Conservation (phyloP, 1,140 invertebrate species). For the Lysiphlebus fabarum region DNA sequence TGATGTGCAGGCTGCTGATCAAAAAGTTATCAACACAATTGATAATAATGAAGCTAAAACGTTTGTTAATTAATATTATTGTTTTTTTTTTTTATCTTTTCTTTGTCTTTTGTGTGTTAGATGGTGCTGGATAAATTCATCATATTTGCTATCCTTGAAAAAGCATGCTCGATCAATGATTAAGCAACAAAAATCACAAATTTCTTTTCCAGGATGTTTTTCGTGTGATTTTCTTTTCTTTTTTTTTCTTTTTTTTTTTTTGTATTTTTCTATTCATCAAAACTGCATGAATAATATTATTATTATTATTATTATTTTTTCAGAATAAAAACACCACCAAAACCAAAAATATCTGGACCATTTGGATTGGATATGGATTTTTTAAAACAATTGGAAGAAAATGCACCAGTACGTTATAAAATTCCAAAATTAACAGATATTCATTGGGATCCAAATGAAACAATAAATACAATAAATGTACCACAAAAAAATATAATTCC, state of each 20-base stretch:
- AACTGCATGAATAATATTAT: no score
- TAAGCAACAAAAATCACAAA: no score
- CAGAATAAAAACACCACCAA: conserved; percentile 33
- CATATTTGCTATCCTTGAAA: no score
- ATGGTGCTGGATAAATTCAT: no score
- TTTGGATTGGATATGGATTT: conserved; percentile 70
- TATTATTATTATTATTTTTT: conserved; percentile 1
- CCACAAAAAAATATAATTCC: conserved; percentile 44
- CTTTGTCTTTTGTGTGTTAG: no score
- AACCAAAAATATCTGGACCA: conserved; percentile 60
- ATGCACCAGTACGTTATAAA: conserved; percentile 44
- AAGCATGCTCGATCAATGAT: no score
- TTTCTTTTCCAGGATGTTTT: no score
- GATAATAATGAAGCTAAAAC: no score
- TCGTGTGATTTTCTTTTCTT: no score
- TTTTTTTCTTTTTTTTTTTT: neutral
- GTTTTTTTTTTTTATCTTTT: conserved; percentile 9
- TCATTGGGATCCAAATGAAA: conserved; percentile 46
- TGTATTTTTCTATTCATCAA: neutral
- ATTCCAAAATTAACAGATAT: conserved; percentile 55
- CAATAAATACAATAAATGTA: conserved; percentile 33
- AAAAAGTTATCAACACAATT: no score
- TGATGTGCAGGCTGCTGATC: no score
- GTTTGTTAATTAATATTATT: conserved; percentile 1
- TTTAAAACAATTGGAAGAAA: conserved; percentile 60